A percentile compares a stretch with the other conserved stretches of the same genome.
These are phyloP conservation scores for Cerastis rubricosa DNA, from an alignment of 2,888 invertebrate species.

Conservation along the genomic window DNA sequence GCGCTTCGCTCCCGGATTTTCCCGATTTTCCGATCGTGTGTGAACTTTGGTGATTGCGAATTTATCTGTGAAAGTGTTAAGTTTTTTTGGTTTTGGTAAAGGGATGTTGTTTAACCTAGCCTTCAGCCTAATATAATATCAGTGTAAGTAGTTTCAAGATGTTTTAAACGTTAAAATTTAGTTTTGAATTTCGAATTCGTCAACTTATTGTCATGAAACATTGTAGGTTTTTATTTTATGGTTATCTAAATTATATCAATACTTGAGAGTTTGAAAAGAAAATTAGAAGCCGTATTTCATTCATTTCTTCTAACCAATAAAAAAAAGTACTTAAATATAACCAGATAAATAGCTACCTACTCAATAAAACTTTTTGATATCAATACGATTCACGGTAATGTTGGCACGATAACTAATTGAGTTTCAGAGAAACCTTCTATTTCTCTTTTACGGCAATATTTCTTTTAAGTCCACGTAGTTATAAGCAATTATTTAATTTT, in stretches of 20 bases:
- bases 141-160: slow-evolving; percentile 57
- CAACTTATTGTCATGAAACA: background rate
- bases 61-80: slow-evolving; percentile 63
- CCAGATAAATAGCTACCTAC: slow-evolving; percentile 4
- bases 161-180: slow-evolving; percentile 10
- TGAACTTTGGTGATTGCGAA: slow-evolving; percentile 74
- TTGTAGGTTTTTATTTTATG: background rate
- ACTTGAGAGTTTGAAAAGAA: background rate
- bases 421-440: slow-evolving; percentile 9
- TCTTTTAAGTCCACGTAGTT: slow-evolving; percentile 22
- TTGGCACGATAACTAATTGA: slow-evolving; percentile 30
- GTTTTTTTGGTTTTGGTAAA: slow-evolving; percentile 61
- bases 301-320: background rate
- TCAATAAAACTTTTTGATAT: slow-evolving; percentile 32
- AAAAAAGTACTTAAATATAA: background rate
- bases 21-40: slow-evolving; percentile 72
- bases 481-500: slow-evolving; percentile 47
- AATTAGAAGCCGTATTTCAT: background rate
- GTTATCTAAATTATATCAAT: rapidly evolving
- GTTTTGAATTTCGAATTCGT: background rate
- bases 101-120: slow-evolving; percentile 58
- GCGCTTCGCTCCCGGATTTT: slow-evolving; percentile 68
- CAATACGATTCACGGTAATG: slow-evolving; percentile 28
- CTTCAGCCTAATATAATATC: slow-evolving; percentile 12
- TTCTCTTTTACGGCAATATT: slow-evolving; percentile 13